Evolutionary conservation across 2,888 invertebrate genomes (phyloP).

Genomic region (Neria commutata): DNA sequence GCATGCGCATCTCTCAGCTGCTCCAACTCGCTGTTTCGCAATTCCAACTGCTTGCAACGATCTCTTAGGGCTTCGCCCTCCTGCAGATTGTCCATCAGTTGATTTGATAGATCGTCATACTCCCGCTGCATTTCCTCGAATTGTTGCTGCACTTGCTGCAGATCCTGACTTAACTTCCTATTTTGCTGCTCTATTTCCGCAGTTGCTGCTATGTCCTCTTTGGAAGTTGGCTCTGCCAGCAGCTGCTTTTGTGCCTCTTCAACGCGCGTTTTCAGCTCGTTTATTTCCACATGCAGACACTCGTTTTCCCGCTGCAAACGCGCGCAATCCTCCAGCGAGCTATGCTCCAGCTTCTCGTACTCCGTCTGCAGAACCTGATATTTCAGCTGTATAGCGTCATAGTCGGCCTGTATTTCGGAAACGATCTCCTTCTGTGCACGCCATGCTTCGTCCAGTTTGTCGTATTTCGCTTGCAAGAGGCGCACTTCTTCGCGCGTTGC

Average conservation of each 20-base stretch:
- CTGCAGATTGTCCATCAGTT: conserved; percentile 67
- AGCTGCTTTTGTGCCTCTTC: conserved; percentile 42
- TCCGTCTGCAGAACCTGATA: conserved; percentile 43
- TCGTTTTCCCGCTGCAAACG: conserved; percentile 46
- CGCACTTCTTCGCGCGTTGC: conserved; percentile 37
- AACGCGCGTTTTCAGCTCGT: conserved; percentile 39
- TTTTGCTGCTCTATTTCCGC: conserved; percentile 28
- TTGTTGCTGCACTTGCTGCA: conserved; percentile 49
- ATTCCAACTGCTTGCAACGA: conserved; percentile 38
- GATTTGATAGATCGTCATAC: conserved; percentile 65
- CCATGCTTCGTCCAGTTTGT: conserved; percentile 39
- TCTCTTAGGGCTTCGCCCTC: conserved; percentile 65
- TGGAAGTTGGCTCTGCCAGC: conserved; percentile 22
- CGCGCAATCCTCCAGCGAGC: conserved; percentile 35
- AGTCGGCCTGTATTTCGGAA: conserved; percentile 42
- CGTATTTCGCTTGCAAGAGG: conserved; percentile 42
- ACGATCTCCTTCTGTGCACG: conserved; percentile 37
- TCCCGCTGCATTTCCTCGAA: conserved; percentile 62
- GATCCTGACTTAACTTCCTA: conserved; percentile 34
- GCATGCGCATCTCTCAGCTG: conserved; percentile 18
- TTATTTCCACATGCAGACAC: conserved; percentile 43
- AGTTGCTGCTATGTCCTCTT: background rate
- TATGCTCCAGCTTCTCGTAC: conserved; percentile 40
- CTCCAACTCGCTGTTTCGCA: conserved; percentile 16
- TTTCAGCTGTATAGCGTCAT: conserved; percentile 42